These are phyloP conservation scores for Sicus ferrugineus DNA, from an alignment of 2,888 invertebrate species.

Conservation along the genomic window DNA sequence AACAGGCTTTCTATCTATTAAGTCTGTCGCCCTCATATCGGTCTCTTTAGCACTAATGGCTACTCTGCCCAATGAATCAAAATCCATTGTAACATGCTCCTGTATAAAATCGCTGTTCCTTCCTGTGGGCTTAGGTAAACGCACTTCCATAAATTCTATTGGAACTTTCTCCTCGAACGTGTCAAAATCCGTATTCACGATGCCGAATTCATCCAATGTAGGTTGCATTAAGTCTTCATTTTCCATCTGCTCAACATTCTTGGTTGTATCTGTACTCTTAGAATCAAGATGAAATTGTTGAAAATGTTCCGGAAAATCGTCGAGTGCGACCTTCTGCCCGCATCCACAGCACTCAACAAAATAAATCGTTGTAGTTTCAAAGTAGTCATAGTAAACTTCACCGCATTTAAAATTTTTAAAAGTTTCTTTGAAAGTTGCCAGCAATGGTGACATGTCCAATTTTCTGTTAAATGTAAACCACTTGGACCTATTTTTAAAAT, in stretches of 20 bases:
- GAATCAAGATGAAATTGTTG: constrained; percentile 38
- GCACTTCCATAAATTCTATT: constrained; percentile 32
- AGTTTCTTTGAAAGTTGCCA: constrained; percentile 35
- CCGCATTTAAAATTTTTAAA: constrained; percentile 56
- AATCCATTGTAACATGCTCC: constrained; percentile 12
- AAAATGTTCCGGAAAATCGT: constrained; percentile 51
- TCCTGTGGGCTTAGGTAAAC: neutral
- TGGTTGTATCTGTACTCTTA: neutral
- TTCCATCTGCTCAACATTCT: neutral
- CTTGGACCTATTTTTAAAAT: too few relatives aligned
- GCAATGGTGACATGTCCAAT: constrained; percentile 55
- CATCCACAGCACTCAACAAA: constrained; percentile 53
- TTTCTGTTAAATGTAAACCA: too few relatives aligned
- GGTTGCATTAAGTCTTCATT: constrained; percentile 17
- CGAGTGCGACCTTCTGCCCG: constrained; percentile 45
- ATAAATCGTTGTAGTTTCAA: constrained; percentile 45
- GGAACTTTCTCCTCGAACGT: constrained; percentile 20
- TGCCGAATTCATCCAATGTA: constrained; percentile 11
- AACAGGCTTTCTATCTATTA: too few relatives aligned
- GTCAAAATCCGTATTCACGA: neutral
- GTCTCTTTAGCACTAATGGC: too few relatives aligned
- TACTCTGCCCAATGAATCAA: neutral
- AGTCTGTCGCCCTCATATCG: too few relatives aligned
- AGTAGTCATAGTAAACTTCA: constrained; percentile 50
- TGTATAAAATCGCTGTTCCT: neutral